Base-by-base conservation (phyloP, 2,888 invertebrate species). In the Molorchus minor region DNA sequence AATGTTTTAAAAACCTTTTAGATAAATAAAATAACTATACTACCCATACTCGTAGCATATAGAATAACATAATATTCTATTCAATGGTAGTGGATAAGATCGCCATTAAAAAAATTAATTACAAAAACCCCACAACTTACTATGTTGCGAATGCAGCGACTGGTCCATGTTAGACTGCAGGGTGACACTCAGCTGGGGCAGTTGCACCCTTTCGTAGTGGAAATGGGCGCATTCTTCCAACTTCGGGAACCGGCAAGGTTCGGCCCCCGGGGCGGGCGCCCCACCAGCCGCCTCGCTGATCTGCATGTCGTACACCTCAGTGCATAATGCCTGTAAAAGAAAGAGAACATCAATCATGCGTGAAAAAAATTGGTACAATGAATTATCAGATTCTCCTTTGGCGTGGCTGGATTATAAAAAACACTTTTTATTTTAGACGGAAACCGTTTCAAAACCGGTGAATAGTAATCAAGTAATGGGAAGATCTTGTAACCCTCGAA, bases 161-260 rank as follows among this genome's bases (percentile, higher is more conserved):
- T 79, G 77, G 57, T 81, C 80, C 78, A 79, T 77, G 71, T 82
- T 82, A 62, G 84, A 83, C 62, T 84, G 80, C 52, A 85, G 73
- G 61, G 82, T 81, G 29, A 89, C 84, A 17, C 82, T 80, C 41
- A 90, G 82, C 0, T 90, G 88, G n/a, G 93, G 92, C 68, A 98
- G 84, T 68, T 94, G 92, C 13, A 97, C 96, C 68, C 93, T 86
- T 77, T 98, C 97, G 82, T 98, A 98, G 82, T 98, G 98, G 82
- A 98, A 98, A 80, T 98, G 98, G 3, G 97, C 97, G 82, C 98
- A 98, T 79, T 98, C 97, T 80, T 96, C 96, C 62, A 98, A 85
- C 77, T 92, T 92, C 51, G 93, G 93, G 82, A 94, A 93, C 54
- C 90, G 85, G 69, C 88, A 87, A 45, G 82, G 79, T 64, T 81